phyloP scores from a whole-genome alignment of 2,888 invertebrate species.

The Orthonevra nobilis region DNA sequence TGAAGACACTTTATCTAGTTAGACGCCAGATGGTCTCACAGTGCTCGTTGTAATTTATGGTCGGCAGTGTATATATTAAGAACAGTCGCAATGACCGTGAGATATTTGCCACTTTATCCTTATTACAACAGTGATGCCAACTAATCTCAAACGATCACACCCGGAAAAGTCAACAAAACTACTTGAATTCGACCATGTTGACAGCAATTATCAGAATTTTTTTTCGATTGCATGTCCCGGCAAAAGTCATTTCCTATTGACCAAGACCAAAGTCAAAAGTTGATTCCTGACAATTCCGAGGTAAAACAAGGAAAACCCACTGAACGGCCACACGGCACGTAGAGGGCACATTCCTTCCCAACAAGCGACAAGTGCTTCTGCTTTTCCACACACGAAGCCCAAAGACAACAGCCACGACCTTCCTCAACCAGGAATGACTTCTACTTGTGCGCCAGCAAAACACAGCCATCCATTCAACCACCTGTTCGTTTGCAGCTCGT shows the following conservation, averaged over 20 bases:
- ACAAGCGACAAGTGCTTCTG: not conserved
- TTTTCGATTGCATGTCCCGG: constrained; percentile 24
- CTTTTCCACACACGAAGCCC: not conserved
- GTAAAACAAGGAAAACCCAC: constrained; percentile 25
- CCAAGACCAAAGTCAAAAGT: constrained; percentile 15
- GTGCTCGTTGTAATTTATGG: too few relatives aligned
- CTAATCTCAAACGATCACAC: constrained; percentile 9
- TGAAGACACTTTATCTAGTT: too few relatives aligned
- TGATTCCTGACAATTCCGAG: constrained; percentile 20
- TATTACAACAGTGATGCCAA: too few relatives aligned
- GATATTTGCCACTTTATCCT: too few relatives aligned
- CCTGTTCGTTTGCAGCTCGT: too few relatives aligned
- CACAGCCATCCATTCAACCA: not conserved
- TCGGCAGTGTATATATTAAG: too few relatives aligned
- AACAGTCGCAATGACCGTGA: too few relatives aligned
- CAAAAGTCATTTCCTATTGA: constrained; percentile 27
- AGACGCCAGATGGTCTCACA: too few relatives aligned
- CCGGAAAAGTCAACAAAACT: constrained; percentile 17
- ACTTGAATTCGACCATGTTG: constrained; percentile 5
- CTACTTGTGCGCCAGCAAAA: not conserved
- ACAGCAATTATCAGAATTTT: constrained; percentile 25
- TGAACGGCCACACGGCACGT: constrained; percentile 13
- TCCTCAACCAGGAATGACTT: too few relatives aligned
- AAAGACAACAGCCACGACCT: too few relatives aligned
- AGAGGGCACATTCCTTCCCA: constrained; percentile 1